Base-by-base conservation (phyloP, 2,113 vertebrate species). In the Phainopepla nitens region DNA sequence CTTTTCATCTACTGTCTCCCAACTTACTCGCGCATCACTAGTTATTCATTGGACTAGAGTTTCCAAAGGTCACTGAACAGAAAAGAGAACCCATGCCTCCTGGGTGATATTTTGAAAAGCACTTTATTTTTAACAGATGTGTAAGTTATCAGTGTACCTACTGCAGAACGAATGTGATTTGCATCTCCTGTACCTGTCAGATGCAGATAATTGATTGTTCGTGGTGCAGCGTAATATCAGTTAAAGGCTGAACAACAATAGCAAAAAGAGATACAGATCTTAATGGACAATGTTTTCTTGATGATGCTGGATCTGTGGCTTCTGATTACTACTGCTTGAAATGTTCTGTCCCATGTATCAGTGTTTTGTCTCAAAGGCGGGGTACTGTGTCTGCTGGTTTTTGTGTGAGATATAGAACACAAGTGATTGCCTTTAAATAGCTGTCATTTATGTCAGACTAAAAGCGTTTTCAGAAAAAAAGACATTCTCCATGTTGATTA, bases 11-110 rank as follows among this genome's bases (percentile, higher is more conserved):
- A 18, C 85, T 65, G 85, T 50, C 53, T 77, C 79, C 80, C 71
- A 77, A 15, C 33, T 85, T 81, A 75, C 78, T 94, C 21, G 15
- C 0, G 7, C 77, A 77, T 96, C 94, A 86, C 87, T 91, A 82
- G 69, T 64, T 95, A 80, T 92, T 94, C 78, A 65, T 76, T 83
- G 80, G 73, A 87, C 62, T 78, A 54, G 66, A 96, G 87, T 95
- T 95, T 93, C 77, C 90, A 97, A 97, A 97, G 96, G 95, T 96
- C 96, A 97, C 64, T 95, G 90, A 95, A 50, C 94, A 94, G 93
- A 93, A 73, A 94, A 60, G 94, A 94, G 94, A 93, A 76, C 60
- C 89, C 75, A 82, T 86, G 78, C 75, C 78, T 87, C 58, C 82
- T 77, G 95, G 88, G 92, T 91, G 90, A 72, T 73, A 73, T 64